Conservation (phyloP, 2,113 vertebrate species). For the Oriolus oriolus region DNA sequence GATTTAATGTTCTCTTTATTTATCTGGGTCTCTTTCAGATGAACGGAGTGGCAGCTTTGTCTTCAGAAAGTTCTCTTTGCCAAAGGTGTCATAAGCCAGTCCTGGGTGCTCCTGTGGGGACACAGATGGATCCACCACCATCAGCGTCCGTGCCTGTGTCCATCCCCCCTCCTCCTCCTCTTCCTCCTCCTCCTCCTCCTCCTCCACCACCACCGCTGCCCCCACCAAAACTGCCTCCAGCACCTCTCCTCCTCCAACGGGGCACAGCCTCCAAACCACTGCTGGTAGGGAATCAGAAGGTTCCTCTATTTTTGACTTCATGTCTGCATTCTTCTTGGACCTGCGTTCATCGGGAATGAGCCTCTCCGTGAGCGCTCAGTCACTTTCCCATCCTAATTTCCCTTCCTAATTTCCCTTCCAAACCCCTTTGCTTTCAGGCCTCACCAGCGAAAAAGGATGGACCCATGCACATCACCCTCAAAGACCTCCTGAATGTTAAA, state of each 20-base stretch:
- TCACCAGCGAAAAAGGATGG: conserved; percentile 41
- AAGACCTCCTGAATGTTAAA: conserved; percentile 81
- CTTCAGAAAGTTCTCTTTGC: conserved; percentile 35
- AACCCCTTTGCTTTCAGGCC: conserved; percentile 27
- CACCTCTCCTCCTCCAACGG: conserved; percentile 48
- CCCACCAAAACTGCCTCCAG: conserved; percentile 44
- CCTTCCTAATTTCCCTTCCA: background rate
- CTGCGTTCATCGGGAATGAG: background rate
- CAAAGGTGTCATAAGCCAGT: conserved; percentile 16
- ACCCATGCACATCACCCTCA: conserved; percentile 74
- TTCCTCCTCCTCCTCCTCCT: background rate
- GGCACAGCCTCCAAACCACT: conserved; percentile 4
- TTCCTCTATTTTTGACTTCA: background rate
- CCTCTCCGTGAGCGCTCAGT: background rate
- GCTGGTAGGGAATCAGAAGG: conserved; percentile 61
- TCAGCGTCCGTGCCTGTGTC: background rate
- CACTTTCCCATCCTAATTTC: background rate
- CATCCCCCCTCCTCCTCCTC: conserved; percentile 6
- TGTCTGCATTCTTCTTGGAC: background rate
- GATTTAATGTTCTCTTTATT: background rate
- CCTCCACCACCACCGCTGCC: background rate
- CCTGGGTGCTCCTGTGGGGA: background rate
- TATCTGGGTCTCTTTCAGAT: conserved; percentile 14
- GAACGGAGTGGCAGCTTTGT: background rate
- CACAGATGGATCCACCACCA: background rate